Evolutionary conservation across 2,797 vertebrate species (phyloP), one percentile per base, ranked within the genome.

Genomic region (Peromyscus attwateri): DNA sequence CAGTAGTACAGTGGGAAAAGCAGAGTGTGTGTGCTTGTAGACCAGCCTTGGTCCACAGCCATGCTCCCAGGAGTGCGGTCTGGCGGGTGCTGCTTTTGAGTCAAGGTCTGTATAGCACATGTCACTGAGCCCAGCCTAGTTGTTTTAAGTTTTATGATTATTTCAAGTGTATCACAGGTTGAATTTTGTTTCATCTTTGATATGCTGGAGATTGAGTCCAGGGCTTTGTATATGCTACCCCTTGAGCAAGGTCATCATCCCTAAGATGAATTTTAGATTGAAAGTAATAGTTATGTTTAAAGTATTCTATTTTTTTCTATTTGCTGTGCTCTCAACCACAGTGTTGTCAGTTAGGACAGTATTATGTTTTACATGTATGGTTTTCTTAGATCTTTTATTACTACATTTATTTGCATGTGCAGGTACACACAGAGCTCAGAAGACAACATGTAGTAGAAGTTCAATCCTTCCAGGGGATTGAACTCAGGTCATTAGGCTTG

Each of bases 221-320:
- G 79, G 21, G 21, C 34, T 34, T 82, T 16, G 11, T 25, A 37
- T 57, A 57, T 73, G 62, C 19, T 70, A 57, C 68, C 14, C 8
- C 3, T 84, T 84, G 31, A 76, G 31, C 23, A 64, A 16, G 19
- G 29, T 64, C 55, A 70, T 23, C 14, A 29, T 46, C 29, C 31
- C 40, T 27, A 75, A 34, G 46, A 9, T 75, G 40, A 10, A 23
- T 90, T 97, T 87, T 88, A 90, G 77, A 52, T 87, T 85, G 21
- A 64, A 88, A 55, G 6, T 89, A 84, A 29, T 49, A 49, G 27
- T 79, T 79, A 2, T 76, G 17, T 80, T 91, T 83, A 96, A 94
- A 55, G 77, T 23, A 80, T 34, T 80, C 9, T 55, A n/a, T 52
- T 52, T 80, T 52, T 80, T 80, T 49, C 49, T 31, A 12, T n/a